These are phyloP conservation scores for Papilio polytes DNA, from an alignment of 1,140 invertebrate species.

Conservation along the genomic window DNA sequence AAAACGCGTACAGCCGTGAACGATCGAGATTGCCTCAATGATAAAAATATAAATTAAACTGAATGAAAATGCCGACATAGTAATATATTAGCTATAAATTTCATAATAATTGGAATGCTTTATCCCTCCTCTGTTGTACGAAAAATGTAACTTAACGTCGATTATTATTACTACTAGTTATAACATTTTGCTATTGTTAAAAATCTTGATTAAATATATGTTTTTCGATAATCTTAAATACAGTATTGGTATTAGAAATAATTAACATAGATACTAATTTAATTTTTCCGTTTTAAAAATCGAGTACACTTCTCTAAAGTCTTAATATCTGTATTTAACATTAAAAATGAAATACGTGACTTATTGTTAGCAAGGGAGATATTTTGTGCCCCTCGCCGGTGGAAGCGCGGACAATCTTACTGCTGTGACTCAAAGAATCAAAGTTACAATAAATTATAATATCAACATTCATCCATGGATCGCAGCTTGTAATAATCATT, in stretches of 20 bases:
- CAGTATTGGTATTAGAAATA: too few relatives aligned
- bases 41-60: constrained; percentile 3
- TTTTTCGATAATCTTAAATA: too few relatives aligned
- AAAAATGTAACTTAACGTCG: background rate
- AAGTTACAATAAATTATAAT: background rate
- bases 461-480: background rate
- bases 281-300: background rate
- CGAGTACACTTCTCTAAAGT: background rate
- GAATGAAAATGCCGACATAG: background rate
- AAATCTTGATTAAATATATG: too few relatives aligned
- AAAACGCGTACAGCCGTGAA: constrained; percentile 12
- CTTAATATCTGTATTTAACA: constrained; percentile 9
- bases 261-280: background rate
- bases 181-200: background rate
- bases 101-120: background rate
- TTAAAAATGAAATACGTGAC: constrained; percentile 35
- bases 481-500: background rate
- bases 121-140: background rate
- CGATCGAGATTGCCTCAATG: constrained; percentile 6
- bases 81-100: background rate
- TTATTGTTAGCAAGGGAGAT: background rate
- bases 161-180: background rate
- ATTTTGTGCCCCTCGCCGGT: background rate
- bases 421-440: background rate
- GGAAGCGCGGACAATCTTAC: background rate